Evolutionary conservation across 2,797 vertebrate species (phyloP).

Genomic region (Sebastolobus alascanus): DNA sequence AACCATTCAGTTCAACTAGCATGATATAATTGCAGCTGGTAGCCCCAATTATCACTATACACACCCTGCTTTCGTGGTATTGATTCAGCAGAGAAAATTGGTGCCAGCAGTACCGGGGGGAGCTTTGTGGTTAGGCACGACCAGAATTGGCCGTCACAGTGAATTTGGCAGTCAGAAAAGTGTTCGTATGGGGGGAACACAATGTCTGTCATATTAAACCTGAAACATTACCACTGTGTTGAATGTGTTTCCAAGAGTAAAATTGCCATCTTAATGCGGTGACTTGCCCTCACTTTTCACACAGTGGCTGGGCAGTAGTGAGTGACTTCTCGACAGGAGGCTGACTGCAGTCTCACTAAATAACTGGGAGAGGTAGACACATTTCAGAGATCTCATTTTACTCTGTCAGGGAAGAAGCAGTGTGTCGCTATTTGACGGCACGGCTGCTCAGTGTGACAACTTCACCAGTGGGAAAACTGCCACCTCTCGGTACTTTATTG

Average conservation of each 20-base stretch:
- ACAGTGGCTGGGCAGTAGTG: constrained; percentile 19
- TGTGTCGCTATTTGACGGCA: constrained; percentile 52
- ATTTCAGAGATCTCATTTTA: constrained; percentile 66
- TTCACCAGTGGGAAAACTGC: constrained; percentile 49
- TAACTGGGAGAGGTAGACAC: constrained; percentile 50
- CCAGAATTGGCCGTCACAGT: constrained; percentile 13
- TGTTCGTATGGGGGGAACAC: constrained; percentile 24
- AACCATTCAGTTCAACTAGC: constrained; percentile 29
- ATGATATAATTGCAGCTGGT: constrained; percentile 42
- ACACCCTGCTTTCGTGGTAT: constrained; percentile 34
- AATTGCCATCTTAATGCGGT: constrained; percentile 27
- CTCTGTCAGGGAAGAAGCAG: constrained; percentile 52
- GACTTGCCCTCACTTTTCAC: constrained; percentile 23
- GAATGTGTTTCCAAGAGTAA: constrained; percentile 27
- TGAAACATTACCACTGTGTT: constrained; percentile 14
- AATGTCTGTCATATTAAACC: constrained; percentile 44
- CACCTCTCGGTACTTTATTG: constrained; percentile 42
- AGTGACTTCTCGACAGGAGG: constrained; percentile 53
- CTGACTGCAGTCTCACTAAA: constrained; percentile 57
- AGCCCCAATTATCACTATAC: constrained; percentile 42
- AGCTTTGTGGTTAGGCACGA: constrained; percentile 11
- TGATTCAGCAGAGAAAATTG: constrained; percentile 34
- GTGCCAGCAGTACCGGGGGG: constrained; percentile 15
- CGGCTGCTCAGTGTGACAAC: constrained; percentile 57
- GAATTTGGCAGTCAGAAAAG: constrained; percentile 21